Base-by-base conservation (phyloP, 2,113 vertebrate genomes). In the Ochotona princeps region DNA sequence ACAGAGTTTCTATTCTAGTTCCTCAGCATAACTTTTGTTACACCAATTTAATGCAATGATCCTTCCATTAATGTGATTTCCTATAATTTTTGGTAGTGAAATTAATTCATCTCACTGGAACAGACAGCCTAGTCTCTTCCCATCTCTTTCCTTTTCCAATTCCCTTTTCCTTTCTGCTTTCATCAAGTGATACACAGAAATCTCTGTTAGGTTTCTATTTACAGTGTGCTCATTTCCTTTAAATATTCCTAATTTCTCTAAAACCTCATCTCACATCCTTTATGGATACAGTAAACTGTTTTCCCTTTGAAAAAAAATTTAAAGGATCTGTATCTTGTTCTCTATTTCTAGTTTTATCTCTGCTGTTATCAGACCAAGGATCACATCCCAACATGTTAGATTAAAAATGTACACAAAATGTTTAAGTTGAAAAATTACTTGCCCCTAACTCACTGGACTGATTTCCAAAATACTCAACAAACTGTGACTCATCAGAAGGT, bases 121-220 rank as follows among this genome's bases (percentile, higher is more conserved):
- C 0, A 85, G 21, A 89, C 7, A 49, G 81, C 35, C 51, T 57
- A 30, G 47, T 84, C 12, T 73, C 12, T 80, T 79, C 26, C n/a
- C 84, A 2, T 0, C n/a, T 80, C 47, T 65, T 84, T 80, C 47
- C 60, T 44, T 32, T 60, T 57, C 30, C 83, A 85, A 18, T 35
- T 80, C 44, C 17, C 32, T 83, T 79, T 72, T 8, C 4, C n/a
- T 90, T 70, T 91, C 84, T 76, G 80, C 70, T 83, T 32, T 69
- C 32, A 75, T 81, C 26, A 90, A 81, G 17, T 32, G 5, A 81
- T 57, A 72, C 51, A 82, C 32, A 83, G 1, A 5, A 86, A 79
- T 83, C 30, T 70, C 17, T 8, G 69, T 65, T 91, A 13, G 12
- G 74, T 78, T 93, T 95, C 90, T 26, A 89, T 76, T 92, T 70